Conservation (phyloP, 1,140 invertebrate genomes). For the Anoplolepis gracilipes region DNA sequence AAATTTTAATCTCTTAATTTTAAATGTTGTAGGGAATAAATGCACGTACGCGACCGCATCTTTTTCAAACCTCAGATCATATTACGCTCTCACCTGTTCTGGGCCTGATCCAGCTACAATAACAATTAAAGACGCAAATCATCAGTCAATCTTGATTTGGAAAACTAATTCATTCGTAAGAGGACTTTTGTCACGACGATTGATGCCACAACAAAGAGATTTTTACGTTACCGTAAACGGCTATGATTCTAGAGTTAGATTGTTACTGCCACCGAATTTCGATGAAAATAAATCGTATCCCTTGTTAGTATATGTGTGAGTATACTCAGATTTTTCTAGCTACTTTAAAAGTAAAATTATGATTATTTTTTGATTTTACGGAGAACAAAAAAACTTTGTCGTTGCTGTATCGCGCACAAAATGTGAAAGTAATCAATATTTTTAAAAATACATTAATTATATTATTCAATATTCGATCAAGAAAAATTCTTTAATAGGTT, state of each 20-base stretch:
- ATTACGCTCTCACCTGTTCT: constrained; percentile 90
- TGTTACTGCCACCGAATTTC: constrained; percentile 84
- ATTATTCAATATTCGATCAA: not conserved
- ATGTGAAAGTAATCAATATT: no score
- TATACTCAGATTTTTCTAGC: constrained; percentile 11
- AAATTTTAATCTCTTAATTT: no score
- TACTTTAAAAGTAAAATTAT: not conserved
- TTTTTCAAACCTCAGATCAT: constrained; percentile 88
- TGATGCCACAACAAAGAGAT: constrained; percentile 87
- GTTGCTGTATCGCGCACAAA: no score
- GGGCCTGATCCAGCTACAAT: constrained; percentile 86
- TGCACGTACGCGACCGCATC: constrained; percentile 89
- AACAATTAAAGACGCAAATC: constrained; percentile 69
- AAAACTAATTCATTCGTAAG: constrained; percentile 87
- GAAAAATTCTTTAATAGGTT: not conserved
- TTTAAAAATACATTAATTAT: no score
- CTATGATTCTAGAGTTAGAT: constrained; percentile 82
- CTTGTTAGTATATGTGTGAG: constrained; percentile 81
- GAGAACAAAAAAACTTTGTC: no score
- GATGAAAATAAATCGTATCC: constrained; percentile 81
- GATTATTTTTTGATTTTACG: not conserved
- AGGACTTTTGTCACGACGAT: constrained; percentile 85
- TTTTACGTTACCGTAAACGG: constrained; percentile 88
- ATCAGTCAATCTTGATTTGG: constrained; percentile 85
- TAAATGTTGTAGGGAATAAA: constrained; percentile 78